Conservation (phyloP, 1,140 invertebrate species). For the Drosophila asahinai region DNA sequence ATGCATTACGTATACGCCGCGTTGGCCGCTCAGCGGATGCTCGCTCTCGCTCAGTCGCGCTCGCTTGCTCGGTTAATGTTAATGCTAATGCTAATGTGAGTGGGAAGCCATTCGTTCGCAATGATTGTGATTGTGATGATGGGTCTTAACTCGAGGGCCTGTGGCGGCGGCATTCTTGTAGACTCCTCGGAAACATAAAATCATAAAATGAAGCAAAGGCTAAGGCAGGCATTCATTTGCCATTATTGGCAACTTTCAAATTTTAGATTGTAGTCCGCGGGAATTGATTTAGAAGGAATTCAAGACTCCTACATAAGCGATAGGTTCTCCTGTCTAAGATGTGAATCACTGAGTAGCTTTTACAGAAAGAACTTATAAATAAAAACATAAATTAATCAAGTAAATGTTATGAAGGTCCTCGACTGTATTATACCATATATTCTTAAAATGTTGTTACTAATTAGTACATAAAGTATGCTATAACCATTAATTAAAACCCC, state of each 20-base stretch:
- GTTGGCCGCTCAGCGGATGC: slow-evolving; percentile 18
- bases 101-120: slow-evolving; percentile 58
- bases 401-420: slow-evolving; percentile 11
- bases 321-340: background rate
- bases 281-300: slow-evolving; percentile 29
- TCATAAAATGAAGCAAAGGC: slow-evolving; percentile 25
- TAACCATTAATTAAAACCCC: background rate
- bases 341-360: background rate
- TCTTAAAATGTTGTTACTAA: background rate
- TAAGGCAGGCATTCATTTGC: slow-evolving; percentile 3
- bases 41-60: background rate
- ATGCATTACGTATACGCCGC: slow-evolving; percentile 70
- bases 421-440: background rate
- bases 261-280: slow-evolving; percentile 40
- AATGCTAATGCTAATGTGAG: slow-evolving; percentile 51
- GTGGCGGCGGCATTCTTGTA: slow-evolving; percentile 17
- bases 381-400: background rate
- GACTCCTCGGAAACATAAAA: slow-evolving; percentile 21
- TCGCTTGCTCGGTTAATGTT: slow-evolving; percentile 18
- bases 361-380: slow-evolving; percentile 1
- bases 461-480: background rate
- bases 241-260: slow-evolving; percentile 55
- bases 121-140: slow-evolving; percentile 29
- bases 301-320: background rate
- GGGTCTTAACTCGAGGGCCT: slow-evolving; percentile 41